Conservation (phyloP, 2,797 vertebrate species). For the Pygocentrus nattereri region DNA sequence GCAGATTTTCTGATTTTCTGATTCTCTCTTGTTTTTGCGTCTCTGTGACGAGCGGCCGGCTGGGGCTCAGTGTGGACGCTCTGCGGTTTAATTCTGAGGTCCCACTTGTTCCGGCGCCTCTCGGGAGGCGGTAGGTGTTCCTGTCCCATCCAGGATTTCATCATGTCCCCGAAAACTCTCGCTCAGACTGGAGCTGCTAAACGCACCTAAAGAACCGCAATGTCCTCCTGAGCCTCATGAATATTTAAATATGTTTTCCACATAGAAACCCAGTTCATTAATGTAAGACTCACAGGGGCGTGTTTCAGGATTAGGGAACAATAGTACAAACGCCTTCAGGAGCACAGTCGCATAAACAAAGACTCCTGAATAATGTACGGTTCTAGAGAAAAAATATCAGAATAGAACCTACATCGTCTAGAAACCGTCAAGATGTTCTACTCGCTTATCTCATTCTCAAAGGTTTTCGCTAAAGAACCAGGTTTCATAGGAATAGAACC, state of each 20-base stretch:
- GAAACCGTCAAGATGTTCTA: too few species aligned
- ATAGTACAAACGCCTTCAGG: too few species aligned
- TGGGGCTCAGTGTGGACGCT: background rate
- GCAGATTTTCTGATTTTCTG: too few species aligned
- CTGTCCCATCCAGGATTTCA: background rate
- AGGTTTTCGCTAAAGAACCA: too few species aligned
- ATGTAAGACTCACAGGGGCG: background rate
- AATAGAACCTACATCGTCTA: background rate
- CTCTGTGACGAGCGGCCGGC: too few species aligned
- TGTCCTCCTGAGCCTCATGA: background rate
- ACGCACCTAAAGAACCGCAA: background rate
- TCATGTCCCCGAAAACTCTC: slow-evolving; percentile 2
- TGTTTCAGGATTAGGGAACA: background rate
- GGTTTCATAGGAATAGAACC: too few species aligned
- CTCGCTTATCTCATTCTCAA: too few species aligned
- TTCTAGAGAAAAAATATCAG: too few species aligned
- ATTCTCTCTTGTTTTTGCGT: too few species aligned
- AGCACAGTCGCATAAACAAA: too few species aligned
- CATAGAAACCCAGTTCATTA: background rate
- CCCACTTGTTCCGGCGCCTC: background rate
- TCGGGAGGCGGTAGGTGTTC: background rate
- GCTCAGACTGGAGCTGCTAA: background rate
- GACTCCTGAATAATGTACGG: too few species aligned
- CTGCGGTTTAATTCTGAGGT: background rate
- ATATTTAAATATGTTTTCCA: slow-evolving; percentile 2